Evolutionary conservation across 2,888 invertebrate species (phyloP).

Genomic region (Ommatoiulus sabulosus): DNA sequence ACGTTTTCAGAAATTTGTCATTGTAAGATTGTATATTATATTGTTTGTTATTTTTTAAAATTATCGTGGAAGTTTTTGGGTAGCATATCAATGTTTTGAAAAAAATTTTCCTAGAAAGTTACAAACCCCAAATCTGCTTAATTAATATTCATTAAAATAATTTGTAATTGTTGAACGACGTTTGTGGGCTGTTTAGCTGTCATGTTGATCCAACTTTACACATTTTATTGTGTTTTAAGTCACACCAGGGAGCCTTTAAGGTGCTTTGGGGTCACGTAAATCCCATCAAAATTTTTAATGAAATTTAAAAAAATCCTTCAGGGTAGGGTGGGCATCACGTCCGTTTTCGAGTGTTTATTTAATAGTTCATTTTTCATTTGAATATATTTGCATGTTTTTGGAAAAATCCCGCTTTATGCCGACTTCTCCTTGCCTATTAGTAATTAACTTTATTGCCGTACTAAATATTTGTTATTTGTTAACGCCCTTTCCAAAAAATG

Average conservation of each 20-base stretch:
- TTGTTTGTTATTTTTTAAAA: too few species aligned
- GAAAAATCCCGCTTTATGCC: background rate
- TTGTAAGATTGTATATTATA: too few species aligned
- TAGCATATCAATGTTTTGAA: too few species aligned
- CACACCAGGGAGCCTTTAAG: background rate
- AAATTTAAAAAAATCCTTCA: background rate
- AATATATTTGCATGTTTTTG: background rate
- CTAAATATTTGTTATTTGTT: background rate
- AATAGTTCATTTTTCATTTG: background rate
- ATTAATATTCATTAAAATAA: background rate
- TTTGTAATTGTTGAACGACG: background rate
- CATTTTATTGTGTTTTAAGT: background rate
- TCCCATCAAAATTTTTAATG: slow-evolving; percentile 8
- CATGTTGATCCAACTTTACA: slow-evolving; percentile 27
- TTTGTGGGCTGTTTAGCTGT: background rate
- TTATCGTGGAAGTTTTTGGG: too few species aligned
- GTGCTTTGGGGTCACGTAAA: slow-evolving; percentile 3
- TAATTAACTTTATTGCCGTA: too few species aligned
- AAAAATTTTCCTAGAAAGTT: background rate
- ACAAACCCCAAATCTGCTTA: background rate
- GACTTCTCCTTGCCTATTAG: too few species aligned
- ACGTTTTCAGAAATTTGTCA: too few species aligned
- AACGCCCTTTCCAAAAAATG: background rate
- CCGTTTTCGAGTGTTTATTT: background rate
- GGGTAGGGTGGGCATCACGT: background rate